Percentiles rank a stretch among this genome's conserved stretches.
phyloP scores from a whole-genome alignment of 2,888 invertebrate genomes.

The Eulithis testata region DNA sequence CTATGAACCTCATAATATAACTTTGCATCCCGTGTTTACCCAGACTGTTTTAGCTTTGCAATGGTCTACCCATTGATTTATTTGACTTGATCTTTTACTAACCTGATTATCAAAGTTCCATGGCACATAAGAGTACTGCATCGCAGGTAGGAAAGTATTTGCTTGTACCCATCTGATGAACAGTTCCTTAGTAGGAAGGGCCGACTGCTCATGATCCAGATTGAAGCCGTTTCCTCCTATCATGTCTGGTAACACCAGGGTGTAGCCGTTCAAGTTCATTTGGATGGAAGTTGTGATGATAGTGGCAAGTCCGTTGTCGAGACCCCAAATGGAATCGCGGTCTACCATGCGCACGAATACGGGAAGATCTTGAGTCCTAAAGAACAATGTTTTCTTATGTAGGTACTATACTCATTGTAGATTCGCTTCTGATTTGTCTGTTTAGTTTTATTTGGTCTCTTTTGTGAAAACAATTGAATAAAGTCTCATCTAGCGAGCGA shows the following conservation, averaged over 20 bases:
- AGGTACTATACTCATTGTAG: background rate
- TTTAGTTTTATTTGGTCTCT: no score
- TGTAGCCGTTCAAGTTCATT: constrained; percentile 87
- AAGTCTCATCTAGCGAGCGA: no score
- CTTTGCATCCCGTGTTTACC: no score
- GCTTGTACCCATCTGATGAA: constrained; percentile 92
- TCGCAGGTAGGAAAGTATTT: constrained; percentile 89
- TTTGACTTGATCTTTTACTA: background rate
- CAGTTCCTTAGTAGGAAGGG: constrained; percentile 85
- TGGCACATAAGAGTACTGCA: constrained; percentile 92
- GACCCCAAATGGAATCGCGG: constrained; percentile 89
- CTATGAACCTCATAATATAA: no score
- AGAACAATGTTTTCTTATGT: background rate
- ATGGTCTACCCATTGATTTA: no score
- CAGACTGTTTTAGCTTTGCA: no score
- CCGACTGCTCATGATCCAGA: constrained; percentile 72
- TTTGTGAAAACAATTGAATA: no score
- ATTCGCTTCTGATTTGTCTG: no score
- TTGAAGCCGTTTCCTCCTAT: constrained; percentile 88
- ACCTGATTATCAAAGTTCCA: constrained; percentile 89
- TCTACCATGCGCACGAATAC: constrained; percentile 92
- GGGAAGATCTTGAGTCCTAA: constrained; percentile 87
- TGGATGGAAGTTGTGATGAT: constrained; percentile 89
- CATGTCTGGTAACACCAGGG: constrained; percentile 92
- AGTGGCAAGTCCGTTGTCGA: constrained; percentile 88